phyloP scores from a whole-genome alignment of 2,888 invertebrate genomes.

The Ferdinandea cuprea region DNA sequence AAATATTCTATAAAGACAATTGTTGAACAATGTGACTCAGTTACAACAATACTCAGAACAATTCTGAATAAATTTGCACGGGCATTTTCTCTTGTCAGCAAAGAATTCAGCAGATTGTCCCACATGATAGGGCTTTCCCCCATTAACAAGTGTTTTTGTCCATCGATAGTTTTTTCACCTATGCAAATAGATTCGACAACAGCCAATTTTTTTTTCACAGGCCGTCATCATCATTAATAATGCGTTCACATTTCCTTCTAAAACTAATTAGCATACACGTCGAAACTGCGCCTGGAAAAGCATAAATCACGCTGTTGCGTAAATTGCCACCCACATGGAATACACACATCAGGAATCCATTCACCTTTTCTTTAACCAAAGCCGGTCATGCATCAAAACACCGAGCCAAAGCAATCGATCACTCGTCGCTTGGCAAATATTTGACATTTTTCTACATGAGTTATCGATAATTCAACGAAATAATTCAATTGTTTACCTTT shows the following conservation, averaged over 20 bases:
- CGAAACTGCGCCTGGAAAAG: constrained; percentile 50
- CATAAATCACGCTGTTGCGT: constrained; percentile 71
- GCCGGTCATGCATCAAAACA: constrained; percentile 71
- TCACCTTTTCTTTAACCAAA: constrained; percentile 38
- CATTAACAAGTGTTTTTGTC: too few species aligned
- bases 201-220: background rate
- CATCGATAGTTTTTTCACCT: too few species aligned
- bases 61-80: too few species aligned
- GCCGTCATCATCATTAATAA: constrained; percentile 39
- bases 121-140: too few species aligned
- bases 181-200: too few species aligned
- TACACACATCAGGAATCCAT: constrained; percentile 36
- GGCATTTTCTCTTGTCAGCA: too few species aligned
- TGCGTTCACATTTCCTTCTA: constrained; percentile 55
- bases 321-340: constrained; percentile 69
- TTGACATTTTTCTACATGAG: constrained; percentile 75
- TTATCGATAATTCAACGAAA: constrained; percentile 74
- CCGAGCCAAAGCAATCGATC: constrained; percentile 66
- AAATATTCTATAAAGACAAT: too few species aligned
- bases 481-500: constrained; percentile 73
- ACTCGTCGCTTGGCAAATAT: constrained; percentile 69
- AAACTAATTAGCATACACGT: constrained; percentile 70
- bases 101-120: too few species aligned
- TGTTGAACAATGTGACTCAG: too few species aligned
- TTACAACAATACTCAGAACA: too few species aligned